Evolutionary conservation across 2,797 vertebrate genomes (phyloP), one percentile per base, ranked within the genome.

Genomic region (Acanthis flammea): DNA sequence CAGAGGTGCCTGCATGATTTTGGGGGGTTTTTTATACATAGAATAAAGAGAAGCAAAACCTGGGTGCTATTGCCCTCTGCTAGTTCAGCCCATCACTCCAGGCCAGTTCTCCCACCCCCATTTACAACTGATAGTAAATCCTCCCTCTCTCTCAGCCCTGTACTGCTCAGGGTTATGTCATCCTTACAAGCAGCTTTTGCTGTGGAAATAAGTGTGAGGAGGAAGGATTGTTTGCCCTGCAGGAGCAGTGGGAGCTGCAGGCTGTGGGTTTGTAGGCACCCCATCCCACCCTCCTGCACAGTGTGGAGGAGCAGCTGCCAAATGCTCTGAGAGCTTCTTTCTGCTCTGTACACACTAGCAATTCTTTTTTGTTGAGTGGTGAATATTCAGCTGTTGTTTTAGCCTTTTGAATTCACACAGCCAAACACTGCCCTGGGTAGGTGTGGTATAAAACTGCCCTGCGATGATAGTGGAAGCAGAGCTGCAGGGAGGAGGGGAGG

Each of bases 41-140:
- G 15, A 27, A 25, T 28, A 41, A 81, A 74, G 31, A 45, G 14
- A 25, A 88, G 23, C 37, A 39, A 75, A 85, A 30, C 6, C 12
- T 1, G 2, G 31, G 7, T 35, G 63, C 14, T 37, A 2, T 37
- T 81, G 7, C 60, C 19, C 27, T 10, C 19, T 73, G 14, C 31
- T 19, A 80, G 33, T 51, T 21, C 44, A 81, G 41, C 39, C 71
- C 51, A 3, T 66, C 0, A 0, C 31, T 51, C 70, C 37, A 37
- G 37, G 47, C 22, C n/a, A 4, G 16, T 44, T 87, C 33, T 81
- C 9, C 42, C 23, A 31, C 51, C 65, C 37, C 8, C 0, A 0
- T 48, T 30, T 78, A 21, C 23, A 61, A 10, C 7, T 57, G 61
- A 6, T 45, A 57, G 7, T 41, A 62, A 74, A 58, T 24, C 42